Conservation (phyloP, 2,113 vertebrate species). For the Sciurus niger region DNA sequence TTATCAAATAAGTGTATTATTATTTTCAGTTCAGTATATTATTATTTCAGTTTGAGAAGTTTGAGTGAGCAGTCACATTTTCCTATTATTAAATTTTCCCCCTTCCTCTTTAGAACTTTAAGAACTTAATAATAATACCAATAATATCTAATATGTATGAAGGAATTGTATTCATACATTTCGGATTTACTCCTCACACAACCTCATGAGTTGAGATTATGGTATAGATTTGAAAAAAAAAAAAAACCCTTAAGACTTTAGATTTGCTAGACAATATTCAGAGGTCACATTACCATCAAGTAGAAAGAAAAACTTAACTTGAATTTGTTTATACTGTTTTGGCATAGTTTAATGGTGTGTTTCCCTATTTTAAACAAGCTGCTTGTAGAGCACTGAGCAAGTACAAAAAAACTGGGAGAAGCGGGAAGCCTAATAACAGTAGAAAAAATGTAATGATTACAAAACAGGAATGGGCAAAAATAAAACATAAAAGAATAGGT, state of each 20-base stretch:
- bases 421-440: background rate
- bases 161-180: background rate
- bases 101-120: constrained; percentile 9
- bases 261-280: background rate
- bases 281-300: background rate
- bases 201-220: background rate
- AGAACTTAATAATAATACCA: background rate
- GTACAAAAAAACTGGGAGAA: background rate
- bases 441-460: background rate
- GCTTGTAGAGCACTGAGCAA: background rate
- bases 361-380: constrained; percentile 39
- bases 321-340: background rate
- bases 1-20: background rate
- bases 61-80: background rate
- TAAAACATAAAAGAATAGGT: background rate
- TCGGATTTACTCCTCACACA: background rate
- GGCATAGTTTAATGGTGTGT: background rate
- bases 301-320: background rate
- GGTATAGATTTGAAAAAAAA: background rate
- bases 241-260: background rate
- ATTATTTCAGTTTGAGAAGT: background rate
- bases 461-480: background rate
- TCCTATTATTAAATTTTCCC: background rate
- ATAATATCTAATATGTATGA: constrained; percentile 3
- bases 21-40: background rate